phyloP scores from a whole-genome alignment of 1,140 invertebrate species.

The Calliopsis andreniformis region DNA sequence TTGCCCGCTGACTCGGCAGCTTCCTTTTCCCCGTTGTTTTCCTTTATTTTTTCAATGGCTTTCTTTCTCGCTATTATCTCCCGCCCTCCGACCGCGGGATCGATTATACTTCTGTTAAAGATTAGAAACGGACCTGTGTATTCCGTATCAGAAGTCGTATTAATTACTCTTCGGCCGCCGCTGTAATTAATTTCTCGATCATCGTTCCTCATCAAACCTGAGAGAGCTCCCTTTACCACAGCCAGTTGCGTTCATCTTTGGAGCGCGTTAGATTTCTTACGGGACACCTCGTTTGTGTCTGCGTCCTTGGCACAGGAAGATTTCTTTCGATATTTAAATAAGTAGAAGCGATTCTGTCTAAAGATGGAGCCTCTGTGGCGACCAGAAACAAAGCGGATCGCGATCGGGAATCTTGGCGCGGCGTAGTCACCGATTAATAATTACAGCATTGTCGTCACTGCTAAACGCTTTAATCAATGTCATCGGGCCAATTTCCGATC shows the following conservation, averaged over 20 bases:
- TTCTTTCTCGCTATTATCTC: conserved; percentile 15
- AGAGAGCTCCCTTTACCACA: background rate
- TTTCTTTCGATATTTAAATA: background rate
- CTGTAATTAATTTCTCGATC: conserved; percentile 37
- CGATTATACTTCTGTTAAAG: conserved; percentile 40
- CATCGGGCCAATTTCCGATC: conserved; percentile 82
- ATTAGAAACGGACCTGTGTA: conserved; percentile 39
- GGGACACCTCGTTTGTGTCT: background rate
- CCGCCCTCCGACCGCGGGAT: conserved; percentile 21
- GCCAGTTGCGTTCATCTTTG: background rate
- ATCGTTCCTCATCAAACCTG: background rate
- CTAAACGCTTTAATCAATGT: conserved; percentile 82
- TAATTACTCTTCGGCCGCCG: conserved; percentile 15
- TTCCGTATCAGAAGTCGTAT: conserved; percentile 1
- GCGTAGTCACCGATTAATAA: conserved; percentile 79
- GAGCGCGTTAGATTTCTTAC: background rate
- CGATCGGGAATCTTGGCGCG: conserved; percentile 71
- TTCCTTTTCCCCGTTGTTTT: conserved; percentile 42
- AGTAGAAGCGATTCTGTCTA: too few species aligned
- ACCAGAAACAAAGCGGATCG: conserved; percentile 6
- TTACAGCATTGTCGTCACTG: conserved; percentile 77
- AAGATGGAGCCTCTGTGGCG: too few species aligned
- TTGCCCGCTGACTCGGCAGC: conserved; percentile 65
- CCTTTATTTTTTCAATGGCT: conserved; percentile 18
- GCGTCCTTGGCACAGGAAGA: background rate